phyloP scores from a whole-genome alignment of 2,113 vertebrate species.

The Fregetta grallaria region DNA sequence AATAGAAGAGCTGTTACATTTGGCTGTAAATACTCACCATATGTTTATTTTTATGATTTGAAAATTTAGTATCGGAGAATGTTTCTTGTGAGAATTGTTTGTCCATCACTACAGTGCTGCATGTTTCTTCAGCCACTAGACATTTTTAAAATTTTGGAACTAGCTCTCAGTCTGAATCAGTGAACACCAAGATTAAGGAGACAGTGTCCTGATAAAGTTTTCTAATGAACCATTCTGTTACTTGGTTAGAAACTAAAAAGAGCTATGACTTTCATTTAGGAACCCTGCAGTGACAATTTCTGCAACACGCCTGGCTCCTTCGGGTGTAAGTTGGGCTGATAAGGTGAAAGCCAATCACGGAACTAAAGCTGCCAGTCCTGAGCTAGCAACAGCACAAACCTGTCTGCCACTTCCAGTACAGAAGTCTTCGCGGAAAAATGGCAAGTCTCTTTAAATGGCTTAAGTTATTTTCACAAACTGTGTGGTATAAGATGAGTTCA shows the following conservation, averaged over 20 bases:
- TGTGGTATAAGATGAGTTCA: background rate
- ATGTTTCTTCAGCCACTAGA: background rate
- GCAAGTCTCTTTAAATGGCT: slow-evolving; percentile 59
- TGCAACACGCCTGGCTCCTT: slow-evolving; percentile 81
- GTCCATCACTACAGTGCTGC: background rate
- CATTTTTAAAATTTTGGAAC: background rate
- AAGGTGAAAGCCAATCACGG: slow-evolving; percentile 90
- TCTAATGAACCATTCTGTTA: background rate
- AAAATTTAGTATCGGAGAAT: background rate
- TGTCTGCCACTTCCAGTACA: slow-evolving; percentile 61
- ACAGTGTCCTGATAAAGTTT: background rate
- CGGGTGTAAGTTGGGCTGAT: slow-evolving; percentile 95
- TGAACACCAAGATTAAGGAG: background rate
- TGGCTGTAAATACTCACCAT: background rate
- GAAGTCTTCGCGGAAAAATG: slow-evolving; percentile 75
- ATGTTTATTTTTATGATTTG: background rate
- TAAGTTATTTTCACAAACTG: background rate
- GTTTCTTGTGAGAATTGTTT: background rate
- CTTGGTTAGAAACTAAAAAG: background rate
- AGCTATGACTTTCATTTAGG: slow-evolving; percentile 62
- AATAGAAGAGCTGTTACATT: background rate
- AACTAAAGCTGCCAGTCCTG: slow-evolving; percentile 45
- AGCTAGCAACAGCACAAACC: slow-evolving; percentile 24
- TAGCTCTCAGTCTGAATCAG: background rate
- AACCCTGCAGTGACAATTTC: slow-evolving; percentile 80